A percentile compares a stretch with the other conserved stretches of the same genome.
These are phyloP conservation scores for Aeoliscus strigatus DNA, from an alignment of 2,797 vertebrate species.

Conservation along the genomic window DNA sequence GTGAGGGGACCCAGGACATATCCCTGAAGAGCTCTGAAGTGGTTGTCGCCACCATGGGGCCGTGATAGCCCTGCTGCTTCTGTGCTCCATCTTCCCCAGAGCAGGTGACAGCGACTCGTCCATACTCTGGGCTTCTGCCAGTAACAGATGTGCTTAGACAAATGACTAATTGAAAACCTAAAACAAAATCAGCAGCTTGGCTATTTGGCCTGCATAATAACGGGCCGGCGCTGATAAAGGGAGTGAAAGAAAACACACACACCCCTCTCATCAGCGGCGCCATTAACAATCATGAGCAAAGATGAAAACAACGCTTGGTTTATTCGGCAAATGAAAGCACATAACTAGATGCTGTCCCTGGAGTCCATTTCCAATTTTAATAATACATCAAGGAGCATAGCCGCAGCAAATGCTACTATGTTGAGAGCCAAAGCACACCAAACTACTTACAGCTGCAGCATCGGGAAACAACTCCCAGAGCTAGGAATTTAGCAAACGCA, in stretches of 20 bases:
- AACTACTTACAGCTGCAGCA: constrained; percentile 87
- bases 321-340: constrained; percentile 99
- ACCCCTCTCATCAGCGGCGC: constrained; percentile 95
- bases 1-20: constrained; percentile 72
- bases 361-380: constrained; percentile 99
- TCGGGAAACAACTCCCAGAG: constrained; percentile 90
- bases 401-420: constrained; percentile 92
- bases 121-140: constrained; percentile 86
- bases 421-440: constrained; percentile 90
- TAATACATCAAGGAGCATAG: constrained; percentile 99
- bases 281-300: constrained; percentile 99
- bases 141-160: constrained; percentile 99
- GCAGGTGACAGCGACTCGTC: constrained; percentile 84
- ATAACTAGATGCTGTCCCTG: constrained; percentile 97
- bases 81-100: constrained; percentile 82
- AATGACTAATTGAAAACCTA: constrained; percentile 99
- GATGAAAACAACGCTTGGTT: constrained; percentile 99
- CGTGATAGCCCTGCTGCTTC: constrained; percentile 77
- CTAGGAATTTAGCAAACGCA: constrained; percentile 94
- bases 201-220: constrained; percentile 98
- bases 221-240: constrained; percentile 88
- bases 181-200: constrained; percentile 98
- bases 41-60: constrained; percentile 75
- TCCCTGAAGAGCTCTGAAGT: constrained; percentile 86
- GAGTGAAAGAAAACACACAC: constrained; percentile 69